Base-by-base conservation (phyloP, 2,888 invertebrate genomes). In the Meloe dianella region DNA sequence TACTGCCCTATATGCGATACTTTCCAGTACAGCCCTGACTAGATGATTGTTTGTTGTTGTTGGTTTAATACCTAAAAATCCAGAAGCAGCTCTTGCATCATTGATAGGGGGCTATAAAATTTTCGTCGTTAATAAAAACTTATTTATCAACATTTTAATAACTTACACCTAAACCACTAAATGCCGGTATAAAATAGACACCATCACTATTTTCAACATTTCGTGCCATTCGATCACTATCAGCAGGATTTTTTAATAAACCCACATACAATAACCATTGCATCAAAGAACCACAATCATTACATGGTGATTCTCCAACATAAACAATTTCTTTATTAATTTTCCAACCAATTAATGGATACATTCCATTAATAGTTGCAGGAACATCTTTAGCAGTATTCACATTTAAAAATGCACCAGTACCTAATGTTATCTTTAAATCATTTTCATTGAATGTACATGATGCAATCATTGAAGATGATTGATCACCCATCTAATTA, bases 281-380 rank as follows among this genome's bases (percentile, higher is more conserved):
- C 7, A 98, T 89, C 8, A 95, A 87, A 1, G 92, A 90, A 0
- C 97, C 97, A 0, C 95, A 94, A 80, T 98, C 97, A 73, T 93
- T 91, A 9, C 94, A 92, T 0, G 92, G 88, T 0, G 95, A 96
- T 83, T 98, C 98, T 0, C 92, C 92, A 41, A 94, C 86, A 82
- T 91, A 97, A 81, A 90, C 96, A 0, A 89, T 85, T 73, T 89
- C 87, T 20, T 85, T 82, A 5, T 86, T 84, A 38, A 89, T 84
- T 72, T 87, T 87, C 97, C 98, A 98, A 0, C 92, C 97, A 38
- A 98, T 92, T 27, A 98, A 84, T 0, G 98, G 98, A 84, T 97
- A 97, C 41, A 97, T 86, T 0, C 96, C 97, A 62, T 90, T 89
- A 5, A 93, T 84, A 58, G 94, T 94, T 0, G 95, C 92, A 79